Percentiles rank a stretch among this genome's conserved stretches.
These are phyloP conservation scores for Leucophenga montana DNA, from an alignment of 2,888 invertebrate genomes.

Conservation along the genomic window DNA sequence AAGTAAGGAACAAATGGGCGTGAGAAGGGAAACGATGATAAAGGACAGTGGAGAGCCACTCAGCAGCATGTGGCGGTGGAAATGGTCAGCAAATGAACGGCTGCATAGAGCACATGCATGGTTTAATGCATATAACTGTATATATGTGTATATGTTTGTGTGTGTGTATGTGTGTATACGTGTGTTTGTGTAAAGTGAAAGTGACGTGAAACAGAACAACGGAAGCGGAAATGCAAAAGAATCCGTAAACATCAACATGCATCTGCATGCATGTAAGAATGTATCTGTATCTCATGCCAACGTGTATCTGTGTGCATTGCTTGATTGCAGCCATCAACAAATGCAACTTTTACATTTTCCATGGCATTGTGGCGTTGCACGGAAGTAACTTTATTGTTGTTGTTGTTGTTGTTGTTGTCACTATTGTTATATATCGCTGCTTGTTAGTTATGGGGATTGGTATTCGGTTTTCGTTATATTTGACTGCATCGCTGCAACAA, in stretches of 20 bases:
- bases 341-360: conserved; percentile 13
- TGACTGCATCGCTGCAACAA: not conserved
- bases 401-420: conserved; percentile 3
- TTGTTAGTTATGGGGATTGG: conserved; percentile 14
- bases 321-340: conserved; percentile 15
- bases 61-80: too few species aligned
- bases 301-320: not conserved
- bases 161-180: conserved; percentile 32
- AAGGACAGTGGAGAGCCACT: too few species aligned
- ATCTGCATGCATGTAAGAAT: not conserved
- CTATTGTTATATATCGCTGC: conserved; percentile 11
- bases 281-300: not conserved
- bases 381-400: not conserved
- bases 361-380: not conserved
- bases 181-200: conserved; percentile 45
- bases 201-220: not conserved
- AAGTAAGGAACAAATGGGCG: too few species aligned
- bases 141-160: conserved; percentile 39
- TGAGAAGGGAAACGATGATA: too few species aligned
- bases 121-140: not conserved
- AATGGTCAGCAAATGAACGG: too few species aligned
- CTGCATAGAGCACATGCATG: not conserved
- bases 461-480: not conserved
- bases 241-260: conserved; percentile 27
- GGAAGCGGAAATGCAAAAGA: conserved; percentile 31